Evolutionary conservation across 2,888 invertebrate genomes (phyloP).

Genomic region (Amiota minor): DNA sequence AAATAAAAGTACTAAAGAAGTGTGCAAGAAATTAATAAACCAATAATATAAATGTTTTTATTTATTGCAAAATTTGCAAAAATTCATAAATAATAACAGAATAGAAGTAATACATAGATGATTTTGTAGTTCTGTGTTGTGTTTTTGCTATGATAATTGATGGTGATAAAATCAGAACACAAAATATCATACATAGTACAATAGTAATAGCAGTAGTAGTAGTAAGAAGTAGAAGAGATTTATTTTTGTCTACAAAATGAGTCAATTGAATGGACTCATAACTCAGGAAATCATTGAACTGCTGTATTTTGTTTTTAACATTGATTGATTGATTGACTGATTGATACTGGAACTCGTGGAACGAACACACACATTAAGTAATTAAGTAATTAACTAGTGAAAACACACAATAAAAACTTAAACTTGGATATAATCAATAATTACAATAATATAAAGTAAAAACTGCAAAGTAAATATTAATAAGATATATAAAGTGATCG

Average conservation of each 20-base stretch:
- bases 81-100: background rate
- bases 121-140: background rate
- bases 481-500: constrained; percentile 12
- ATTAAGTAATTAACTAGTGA: constrained; percentile 9
- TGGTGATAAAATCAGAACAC: constrained; percentile 3
- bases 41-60: too few relatives aligned
- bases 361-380: background rate
- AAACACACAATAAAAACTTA: constrained; percentile 14
- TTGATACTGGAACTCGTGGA: background rate
- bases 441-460: constrained; percentile 22
- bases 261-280: too few relatives aligned
- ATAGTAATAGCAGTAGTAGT: too few relatives aligned
- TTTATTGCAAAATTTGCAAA: background rate
- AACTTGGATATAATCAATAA: background rate
- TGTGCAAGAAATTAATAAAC: too few relatives aligned
- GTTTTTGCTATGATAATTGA: background rate
- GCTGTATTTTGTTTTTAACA: too few relatives aligned
- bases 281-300: too few relatives aligned
- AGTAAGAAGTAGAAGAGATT: too few relatives aligned
- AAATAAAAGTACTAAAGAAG: too few relatives aligned
- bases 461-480: constrained; percentile 37
- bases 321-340: too few relatives aligned
- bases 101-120: background rate
- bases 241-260: too few relatives aligned
- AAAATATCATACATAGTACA: background rate